Base-by-base conservation (phyloP, 2,888 invertebrate genomes). In the Amphipoea oculea region DNA sequence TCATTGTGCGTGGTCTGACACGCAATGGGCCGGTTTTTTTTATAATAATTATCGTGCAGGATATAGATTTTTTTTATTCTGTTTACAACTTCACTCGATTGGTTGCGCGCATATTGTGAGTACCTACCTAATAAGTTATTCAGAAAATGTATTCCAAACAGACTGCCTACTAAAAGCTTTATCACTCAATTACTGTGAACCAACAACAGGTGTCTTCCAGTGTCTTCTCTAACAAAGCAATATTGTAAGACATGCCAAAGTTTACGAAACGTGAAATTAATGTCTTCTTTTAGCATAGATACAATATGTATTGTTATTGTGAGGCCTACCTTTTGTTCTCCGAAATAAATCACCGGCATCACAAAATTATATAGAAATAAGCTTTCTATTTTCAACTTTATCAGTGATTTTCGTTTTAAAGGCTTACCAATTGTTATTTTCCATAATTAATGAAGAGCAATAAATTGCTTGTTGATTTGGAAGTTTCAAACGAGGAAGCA, bases 261-360 rank as follows among this genome's bases (percentile, higher is more conserved):
- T 82, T 78, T 81, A 9, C 45, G 40, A 14, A 68, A 74, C 17
- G 45, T 2, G 9, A 69, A 82, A 57, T 63, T 63, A 63, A 76
- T 36, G 29, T 75, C 20, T 82, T 80, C 62, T 68, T 68, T 75
- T 40, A 23, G 14, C 67, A 29, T 29, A 0, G 17, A 45, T 36
- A 82, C 68, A 80, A 68, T 40, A 4, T 40, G 40, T 42, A 48
- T 75, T 82, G 68, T 75, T 57, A 29, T 48, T 40, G 7, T 42
- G 60, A 20, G 3, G 29, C 14, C 45, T 71, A 67, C 14, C 51
- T 36, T 40, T 36, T 79, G 1, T 23, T 60, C 29, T 45, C 9
- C 11, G 2, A 65, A 69, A 78, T 63, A 63, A 51, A 14, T 1
- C 40, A 14, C n/a, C 4, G 29, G 29, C 11, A 66, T 60, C 48